Percentiles rank a stretch among this genome's conserved stretches.
Evolutionary conservation across 2,797 vertebrate species (phyloP).

Genomic region (Cirrhinus molitorella): DNA sequence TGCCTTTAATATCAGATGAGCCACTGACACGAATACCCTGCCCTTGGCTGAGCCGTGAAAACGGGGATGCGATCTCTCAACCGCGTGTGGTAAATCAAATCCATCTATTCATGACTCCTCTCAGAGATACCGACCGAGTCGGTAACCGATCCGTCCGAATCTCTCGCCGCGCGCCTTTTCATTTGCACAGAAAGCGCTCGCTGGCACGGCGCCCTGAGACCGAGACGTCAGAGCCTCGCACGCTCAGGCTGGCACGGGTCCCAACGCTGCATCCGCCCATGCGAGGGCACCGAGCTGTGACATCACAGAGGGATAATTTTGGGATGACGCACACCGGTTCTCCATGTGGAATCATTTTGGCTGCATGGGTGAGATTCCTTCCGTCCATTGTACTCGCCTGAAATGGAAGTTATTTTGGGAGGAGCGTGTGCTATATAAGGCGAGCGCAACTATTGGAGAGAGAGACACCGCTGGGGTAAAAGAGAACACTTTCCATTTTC

Average conservation of each 20-base stretch:
- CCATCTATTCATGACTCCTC: conserved; percentile 48
- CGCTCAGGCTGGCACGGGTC: conserved; percentile 64
- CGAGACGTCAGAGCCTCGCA: conserved; percentile 61
- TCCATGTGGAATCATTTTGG: conserved; percentile 72
- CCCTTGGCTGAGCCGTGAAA: conserved; percentile 16
- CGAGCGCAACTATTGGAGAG: conserved; percentile 66
- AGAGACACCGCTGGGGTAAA: conserved; percentile 68
- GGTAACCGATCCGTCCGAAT: conserved; percentile 62
- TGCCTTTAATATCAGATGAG: conserved; percentile 48
- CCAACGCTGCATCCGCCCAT: conserved; percentile 62
- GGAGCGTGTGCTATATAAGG: conserved; percentile 67
- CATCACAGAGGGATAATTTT: conserved; percentile 76
- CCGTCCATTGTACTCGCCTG: conserved; percentile 73
- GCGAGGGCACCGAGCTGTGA: conserved; percentile 70
- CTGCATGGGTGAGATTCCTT: conserved; percentile 75
- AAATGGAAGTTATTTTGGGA: conserved; percentile 75
- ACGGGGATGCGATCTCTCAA: conserved; percentile 21
- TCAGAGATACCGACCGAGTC: conserved; percentile 39
- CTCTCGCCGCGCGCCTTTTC: conserved; percentile 61
- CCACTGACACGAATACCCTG: conserved; percentile 52
- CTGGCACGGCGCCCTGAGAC: conserved; percentile 71
- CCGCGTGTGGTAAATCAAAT: conserved; percentile 38
- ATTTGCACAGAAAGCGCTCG: conserved; percentile 68
- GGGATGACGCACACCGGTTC: conserved; percentile 70
- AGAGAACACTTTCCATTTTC: conserved; percentile 66